Evolutionary conservation across 2,113 vertebrate species (phyloP).

Genomic region (Austrofundulus limnaeus): DNA sequence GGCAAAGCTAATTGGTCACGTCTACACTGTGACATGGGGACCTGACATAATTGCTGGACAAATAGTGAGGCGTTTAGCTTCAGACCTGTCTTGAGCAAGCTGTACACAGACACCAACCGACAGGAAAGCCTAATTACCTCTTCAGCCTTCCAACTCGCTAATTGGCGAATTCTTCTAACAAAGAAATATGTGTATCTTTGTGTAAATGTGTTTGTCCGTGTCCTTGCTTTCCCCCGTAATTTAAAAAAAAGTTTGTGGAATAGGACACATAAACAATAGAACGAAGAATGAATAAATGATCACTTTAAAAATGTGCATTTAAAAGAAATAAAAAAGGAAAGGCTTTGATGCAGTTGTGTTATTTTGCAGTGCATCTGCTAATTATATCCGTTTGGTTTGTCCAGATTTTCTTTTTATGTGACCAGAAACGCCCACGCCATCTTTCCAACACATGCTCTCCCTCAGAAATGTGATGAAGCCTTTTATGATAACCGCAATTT

Average conservation of each 20-base stretch:
- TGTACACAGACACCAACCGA: constrained; percentile 68
- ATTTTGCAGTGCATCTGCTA: constrained; percentile 7
- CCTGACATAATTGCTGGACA: constrained; percentile 80
- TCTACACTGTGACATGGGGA: constrained; percentile 75
- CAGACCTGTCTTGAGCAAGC: constrained; percentile 72
- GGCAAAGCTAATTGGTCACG: constrained; percentile 80
- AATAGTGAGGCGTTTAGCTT: constrained; percentile 76
- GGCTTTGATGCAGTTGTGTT: constrained; percentile 9
- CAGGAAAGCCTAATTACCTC: constrained; percentile 75
- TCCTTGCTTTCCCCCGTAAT: constrained; percentile 19
- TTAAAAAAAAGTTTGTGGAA: constrained; percentile 15
- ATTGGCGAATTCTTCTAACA: constrained; percentile 74
- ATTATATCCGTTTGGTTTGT: constrained; percentile 27
- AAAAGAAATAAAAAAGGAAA: not conserved
- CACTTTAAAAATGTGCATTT: not conserved
- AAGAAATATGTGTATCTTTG: constrained; percentile 46
- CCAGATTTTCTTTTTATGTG: constrained; percentile 1
- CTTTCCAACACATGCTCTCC: constrained; percentile 16
- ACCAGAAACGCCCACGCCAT: not conserved
- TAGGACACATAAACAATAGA: not conserved
- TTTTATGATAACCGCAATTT: not conserved
- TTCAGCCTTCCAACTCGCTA: constrained; percentile 63
- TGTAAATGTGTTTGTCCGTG: constrained; percentile 31
- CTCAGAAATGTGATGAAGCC: not conserved
- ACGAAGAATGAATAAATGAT: not conserved